Evolutionary conservation across 2,113 vertebrate genomes (phyloP).

Genomic region (Brachyhypopomus gauderio): DNA sequence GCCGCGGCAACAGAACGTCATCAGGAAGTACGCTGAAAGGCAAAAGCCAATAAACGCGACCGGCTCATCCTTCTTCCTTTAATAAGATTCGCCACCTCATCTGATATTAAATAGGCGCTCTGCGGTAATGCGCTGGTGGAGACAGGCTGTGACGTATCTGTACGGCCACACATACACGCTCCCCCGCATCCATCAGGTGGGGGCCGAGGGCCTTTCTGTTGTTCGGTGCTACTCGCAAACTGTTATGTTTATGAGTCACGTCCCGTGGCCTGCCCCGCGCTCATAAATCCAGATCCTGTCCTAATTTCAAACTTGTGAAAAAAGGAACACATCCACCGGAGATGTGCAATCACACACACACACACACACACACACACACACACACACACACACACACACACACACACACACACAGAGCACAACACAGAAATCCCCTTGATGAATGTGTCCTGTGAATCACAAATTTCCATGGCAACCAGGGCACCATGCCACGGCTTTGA

Average conservation of each 20-base stretch:
- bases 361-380: conserved; percentile 47
- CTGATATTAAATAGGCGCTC: conserved; percentile 22
- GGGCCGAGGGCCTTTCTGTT: not conserved
- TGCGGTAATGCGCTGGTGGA: conserved; percentile 1
- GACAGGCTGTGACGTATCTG: not conserved
- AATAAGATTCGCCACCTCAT: conserved; percentile 22
- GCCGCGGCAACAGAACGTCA: not conserved
- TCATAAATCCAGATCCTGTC: conserved; percentile 68
- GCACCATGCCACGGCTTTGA: conserved; percentile 69
- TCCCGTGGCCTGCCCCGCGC: conserved; percentile 49
- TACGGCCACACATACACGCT: not conserved
- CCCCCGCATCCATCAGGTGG: not conserved
- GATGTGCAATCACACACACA: not conserved
- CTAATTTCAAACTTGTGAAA: conserved; percentile 58
- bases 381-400: conserved; percentile 21
- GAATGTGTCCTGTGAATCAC: conserved; percentile 69
- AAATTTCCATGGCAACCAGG: conserved; percentile 73
- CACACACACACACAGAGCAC: conserved; percentile 31
- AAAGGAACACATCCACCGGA: conserved; percentile 61
- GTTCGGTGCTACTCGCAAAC: not conserved
- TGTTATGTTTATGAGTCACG: conserved; percentile 41
- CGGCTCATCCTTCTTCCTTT: conserved; percentile 24
- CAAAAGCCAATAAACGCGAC: conserved; percentile 41
- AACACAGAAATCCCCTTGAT: conserved; percentile 69
- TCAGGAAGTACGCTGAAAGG: conserved; percentile 34